Evolutionary conservation across 2,797 vertebrate genomes (phyloP).

Genomic region (Arremon brunneinucha): DNA sequence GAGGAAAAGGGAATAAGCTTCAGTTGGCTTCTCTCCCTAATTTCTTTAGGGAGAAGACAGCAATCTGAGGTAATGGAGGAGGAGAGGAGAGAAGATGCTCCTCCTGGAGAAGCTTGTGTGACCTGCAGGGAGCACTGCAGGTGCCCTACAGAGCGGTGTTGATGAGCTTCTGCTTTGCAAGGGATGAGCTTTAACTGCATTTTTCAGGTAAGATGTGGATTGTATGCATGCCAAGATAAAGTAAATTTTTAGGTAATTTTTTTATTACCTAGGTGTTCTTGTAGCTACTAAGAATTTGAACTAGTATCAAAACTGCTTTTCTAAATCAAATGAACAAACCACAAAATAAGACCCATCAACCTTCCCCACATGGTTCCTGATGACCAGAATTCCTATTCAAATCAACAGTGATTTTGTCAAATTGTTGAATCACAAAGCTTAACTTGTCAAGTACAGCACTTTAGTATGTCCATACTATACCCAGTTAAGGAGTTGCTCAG

Average conservation of each 20-base stretch:
- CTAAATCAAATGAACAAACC: not conserved
- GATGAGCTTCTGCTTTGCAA: not conserved
- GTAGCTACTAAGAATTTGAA: not conserved
- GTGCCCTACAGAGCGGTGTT: not conserved
- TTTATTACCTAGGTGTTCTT: not conserved
- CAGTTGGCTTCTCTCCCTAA: not conserved
- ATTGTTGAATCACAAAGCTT: not conserved
- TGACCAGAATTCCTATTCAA: not conserved
- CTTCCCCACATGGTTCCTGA: not conserved
- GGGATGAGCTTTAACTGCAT: rapidly evolving
- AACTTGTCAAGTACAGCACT: not conserved
- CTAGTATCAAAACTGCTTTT: not conserved
- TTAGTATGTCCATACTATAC: not conserved
- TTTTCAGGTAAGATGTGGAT: not conserved
- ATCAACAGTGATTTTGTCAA: not conserved
- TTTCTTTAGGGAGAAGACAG: not conserved
- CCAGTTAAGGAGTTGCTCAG: not conserved
- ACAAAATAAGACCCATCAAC: not conserved
- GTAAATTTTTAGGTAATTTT: not conserved
- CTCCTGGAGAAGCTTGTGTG: not conserved
- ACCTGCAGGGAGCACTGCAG: rapidly evolving
- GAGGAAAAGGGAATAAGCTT: not conserved
- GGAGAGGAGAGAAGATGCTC: not conserved
- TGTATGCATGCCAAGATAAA: not conserved
- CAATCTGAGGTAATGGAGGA: not conserved